Percentiles rank a stretch among this genome's conserved stretches.
Evolutionary conservation across 2,888 invertebrate species (phyloP).

Genomic region (Abscondita cerata): DNA sequence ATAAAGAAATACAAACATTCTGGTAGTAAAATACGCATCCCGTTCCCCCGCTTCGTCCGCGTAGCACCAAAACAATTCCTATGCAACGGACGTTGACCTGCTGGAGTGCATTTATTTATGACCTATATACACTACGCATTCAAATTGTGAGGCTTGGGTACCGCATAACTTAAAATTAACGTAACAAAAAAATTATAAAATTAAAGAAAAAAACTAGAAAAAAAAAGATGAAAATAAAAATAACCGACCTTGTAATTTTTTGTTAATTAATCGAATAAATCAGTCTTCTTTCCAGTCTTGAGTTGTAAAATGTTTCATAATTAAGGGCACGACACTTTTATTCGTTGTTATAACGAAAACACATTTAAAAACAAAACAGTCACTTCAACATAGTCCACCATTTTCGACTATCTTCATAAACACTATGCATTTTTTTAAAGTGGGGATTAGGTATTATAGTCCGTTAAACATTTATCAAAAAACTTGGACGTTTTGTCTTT

Average conservation of each 20-base stretch:
- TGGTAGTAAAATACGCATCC: conserved; percentile 15
- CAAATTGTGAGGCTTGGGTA: conserved; percentile 14
- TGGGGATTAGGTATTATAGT: conserved; percentile 20
- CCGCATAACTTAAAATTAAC: not conserved
- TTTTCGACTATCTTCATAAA: conserved; percentile 21
- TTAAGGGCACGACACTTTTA: conserved; percentile 28
- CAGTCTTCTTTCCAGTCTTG: conserved; percentile 35
- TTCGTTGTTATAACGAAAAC: conserved; percentile 30
- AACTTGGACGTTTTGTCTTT: conserved; percentile 20
- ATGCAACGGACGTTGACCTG: conserved; percentile 35
- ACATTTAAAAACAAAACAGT: conserved; percentile 30
- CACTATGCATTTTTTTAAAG: conserved; percentile 19
- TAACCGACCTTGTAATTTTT: conserved; percentile 23
- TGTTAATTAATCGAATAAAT: conserved; percentile 9
- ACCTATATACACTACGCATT: conserved; percentile 27
- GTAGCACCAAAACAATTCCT: conserved; percentile 21
- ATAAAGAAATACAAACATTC: conserved; percentile 22
- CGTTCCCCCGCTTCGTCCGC: conserved; percentile 8
- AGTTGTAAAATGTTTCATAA: conserved; percentile 15
- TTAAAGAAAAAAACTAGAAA: not conserved
- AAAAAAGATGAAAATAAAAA: conserved; percentile 1
- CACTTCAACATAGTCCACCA: conserved; percentile 25
- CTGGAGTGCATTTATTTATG: conserved; percentile 31
- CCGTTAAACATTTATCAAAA: conserved; percentile 23
- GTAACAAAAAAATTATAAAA: not conserved